Evolutionary conservation across 2,888 invertebrate species (phyloP).

Genomic region (Aleiodes alternator): DNA sequence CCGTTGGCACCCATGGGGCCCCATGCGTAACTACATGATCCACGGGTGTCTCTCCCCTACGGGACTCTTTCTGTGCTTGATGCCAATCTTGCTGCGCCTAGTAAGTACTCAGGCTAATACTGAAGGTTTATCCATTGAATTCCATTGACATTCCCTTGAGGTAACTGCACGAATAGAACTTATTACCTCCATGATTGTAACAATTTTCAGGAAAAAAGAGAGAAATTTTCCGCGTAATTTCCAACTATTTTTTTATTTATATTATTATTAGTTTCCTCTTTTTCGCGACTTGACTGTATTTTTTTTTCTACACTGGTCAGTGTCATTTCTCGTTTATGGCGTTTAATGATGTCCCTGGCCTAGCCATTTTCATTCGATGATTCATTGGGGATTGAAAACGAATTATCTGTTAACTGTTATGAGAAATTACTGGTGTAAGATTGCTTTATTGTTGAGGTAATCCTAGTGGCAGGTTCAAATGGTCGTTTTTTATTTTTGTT

Average conservation of each 20-base stretch:
- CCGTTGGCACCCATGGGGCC: not conserved
- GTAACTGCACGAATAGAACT: not conserved
- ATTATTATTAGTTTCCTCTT: not conserved
- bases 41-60: slow-evolving; percentile 20
- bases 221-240: slow-evolving; percentile 18
- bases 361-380: slow-evolving; percentile 26
- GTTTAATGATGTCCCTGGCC: slow-evolving; percentile 14
- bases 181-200: slow-evolving; percentile 27
- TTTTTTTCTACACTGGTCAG: slow-evolving; percentile 18
- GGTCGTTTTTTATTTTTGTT: too few relatives aligned
- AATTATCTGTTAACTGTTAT: slow-evolving; percentile 14
- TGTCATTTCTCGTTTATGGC: slow-evolving; percentile 12
- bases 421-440: slow-evolving; percentile 4
- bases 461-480: too few relatives aligned
- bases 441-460: slow-evolving; percentile 18
- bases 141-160: slow-evolving; percentile 22
- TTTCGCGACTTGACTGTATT: not conserved
- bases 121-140: slow-evolving; percentile 29
- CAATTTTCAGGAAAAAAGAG: slow-evolving; percentile 2
- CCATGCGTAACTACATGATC: slow-evolving; percentile 30
- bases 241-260: not conserved
- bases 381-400: not conserved
- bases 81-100: slow-evolving; percentile 29
- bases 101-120: slow-evolving; percentile 29
- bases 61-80: slow-evolving; percentile 12